Conservation (phyloP, 2,888 invertebrate genomes). For the Operophtera brumata region DNA sequence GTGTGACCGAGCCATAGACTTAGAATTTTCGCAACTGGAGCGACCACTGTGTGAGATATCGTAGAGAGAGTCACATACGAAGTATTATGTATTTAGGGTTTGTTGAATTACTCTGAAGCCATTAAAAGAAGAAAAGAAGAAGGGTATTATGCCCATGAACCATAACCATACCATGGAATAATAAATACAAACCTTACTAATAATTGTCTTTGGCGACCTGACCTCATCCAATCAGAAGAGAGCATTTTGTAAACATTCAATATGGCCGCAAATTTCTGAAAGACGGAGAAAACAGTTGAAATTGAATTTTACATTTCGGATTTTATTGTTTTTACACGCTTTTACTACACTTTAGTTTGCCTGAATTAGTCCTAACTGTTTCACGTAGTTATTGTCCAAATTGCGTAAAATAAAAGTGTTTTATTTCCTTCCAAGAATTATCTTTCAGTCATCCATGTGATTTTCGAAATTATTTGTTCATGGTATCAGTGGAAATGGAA, state of each 20-base stretch:
- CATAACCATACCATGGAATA: too few relatives aligned
- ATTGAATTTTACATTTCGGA: slow-evolving; percentile 50
- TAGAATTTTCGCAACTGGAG: too few relatives aligned
- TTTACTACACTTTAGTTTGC: slow-evolving; percentile 23
- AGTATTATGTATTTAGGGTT: too few relatives aligned
- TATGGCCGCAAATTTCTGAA: slow-evolving; percentile 34
- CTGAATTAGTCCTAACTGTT: slow-evolving; percentile 4
- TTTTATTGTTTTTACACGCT: slow-evolving; percentile 28
- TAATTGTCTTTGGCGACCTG: background rate
- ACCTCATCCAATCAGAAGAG: slow-evolving; percentile 42
- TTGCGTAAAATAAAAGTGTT: background rate
- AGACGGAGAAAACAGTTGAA: slow-evolving; percentile 68
- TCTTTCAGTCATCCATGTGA: background rate
- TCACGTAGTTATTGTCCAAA: background rate
- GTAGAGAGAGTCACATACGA: too few relatives aligned
- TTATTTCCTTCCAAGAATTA: background rate
- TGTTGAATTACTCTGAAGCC: too few relatives aligned
- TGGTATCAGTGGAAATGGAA: slow-evolving; percentile 55
- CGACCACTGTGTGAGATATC: too few relatives aligned
- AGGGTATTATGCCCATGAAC: too few relatives aligned
- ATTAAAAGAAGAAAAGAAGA: too few relatives aligned
- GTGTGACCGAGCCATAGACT: too few relatives aligned
- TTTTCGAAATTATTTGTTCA: slow-evolving; percentile 5
- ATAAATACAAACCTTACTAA: too few relatives aligned
- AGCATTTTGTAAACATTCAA: slow-evolving; percentile 51